Evolutionary conservation across 2,113 vertebrate species (phyloP).

Genomic region (Condylura cristata): DNA sequence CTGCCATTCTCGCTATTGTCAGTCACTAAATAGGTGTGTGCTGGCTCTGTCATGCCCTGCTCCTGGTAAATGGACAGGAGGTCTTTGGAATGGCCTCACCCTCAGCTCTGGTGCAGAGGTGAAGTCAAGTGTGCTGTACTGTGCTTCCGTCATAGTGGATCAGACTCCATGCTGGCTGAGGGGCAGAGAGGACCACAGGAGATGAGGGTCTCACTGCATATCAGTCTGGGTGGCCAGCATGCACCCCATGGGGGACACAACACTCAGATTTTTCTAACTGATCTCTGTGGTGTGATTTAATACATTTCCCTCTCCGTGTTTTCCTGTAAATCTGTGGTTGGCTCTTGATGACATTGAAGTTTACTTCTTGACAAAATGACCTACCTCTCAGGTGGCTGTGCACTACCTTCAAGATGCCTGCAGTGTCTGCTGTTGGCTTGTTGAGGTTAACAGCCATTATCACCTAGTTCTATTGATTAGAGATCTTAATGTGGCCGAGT

Average conservation of each 20-base stretch:
- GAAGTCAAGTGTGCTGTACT: too few relatives aligned
- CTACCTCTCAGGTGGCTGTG: background rate
- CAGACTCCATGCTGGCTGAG: too few relatives aligned
- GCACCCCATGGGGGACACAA: too few relatives aligned
- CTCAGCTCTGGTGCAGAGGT: slow-evolving; percentile 86
- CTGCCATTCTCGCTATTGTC: slow-evolving; percentile 95
- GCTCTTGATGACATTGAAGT: background rate
- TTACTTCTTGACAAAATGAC: background rate
- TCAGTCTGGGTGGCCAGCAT: too few relatives aligned
- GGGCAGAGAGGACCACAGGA: too few relatives aligned
- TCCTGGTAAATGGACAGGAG: slow-evolving; percentile 97
- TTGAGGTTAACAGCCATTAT: background rate
- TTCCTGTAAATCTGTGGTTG: background rate
- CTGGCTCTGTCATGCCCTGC: slow-evolving; percentile 96
- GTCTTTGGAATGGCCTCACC: slow-evolving; percentile 90
- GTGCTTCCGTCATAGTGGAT: too few relatives aligned
- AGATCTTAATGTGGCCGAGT: background rate
- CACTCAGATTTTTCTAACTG: background rate
- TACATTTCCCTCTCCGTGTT: background rate
- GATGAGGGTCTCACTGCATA: too few relatives aligned
- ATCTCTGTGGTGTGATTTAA: background rate
- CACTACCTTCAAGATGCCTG: background rate
- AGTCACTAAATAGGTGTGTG: slow-evolving; percentile 95
- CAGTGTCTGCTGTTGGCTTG: background rate
- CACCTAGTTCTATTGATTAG: background rate